Evolutionary conservation across 2,797 vertebrate genomes (phyloP).

Genomic region (Echeneis naucrates): DNA sequence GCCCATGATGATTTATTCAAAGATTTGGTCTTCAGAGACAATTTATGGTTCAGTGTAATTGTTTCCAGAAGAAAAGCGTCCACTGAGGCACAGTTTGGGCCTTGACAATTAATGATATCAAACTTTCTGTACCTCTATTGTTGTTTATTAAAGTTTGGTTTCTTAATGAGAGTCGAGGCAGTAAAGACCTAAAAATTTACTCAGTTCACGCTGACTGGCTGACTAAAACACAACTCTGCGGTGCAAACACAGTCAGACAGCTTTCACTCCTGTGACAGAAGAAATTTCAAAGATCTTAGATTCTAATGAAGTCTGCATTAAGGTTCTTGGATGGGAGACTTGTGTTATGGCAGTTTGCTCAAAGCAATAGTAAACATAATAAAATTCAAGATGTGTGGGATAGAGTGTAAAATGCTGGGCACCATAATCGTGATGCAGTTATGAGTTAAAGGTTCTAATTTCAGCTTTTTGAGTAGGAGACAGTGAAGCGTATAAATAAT

Average conservation of each 20-base stretch:
- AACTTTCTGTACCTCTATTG: conserved; percentile 42
- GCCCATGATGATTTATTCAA: conserved; percentile 56
- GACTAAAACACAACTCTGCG: conserved; percentile 10
- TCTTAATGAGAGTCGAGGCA: conserved; percentile 43
- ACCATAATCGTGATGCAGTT: background rate
- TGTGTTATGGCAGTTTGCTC: background rate
- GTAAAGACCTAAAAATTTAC: conserved; percentile 26
- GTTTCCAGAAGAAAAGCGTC: conserved; percentile 34
- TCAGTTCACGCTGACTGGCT: background rate
- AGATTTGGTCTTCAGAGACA: conserved; percentile 35
- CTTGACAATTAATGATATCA: conserved; percentile 55
- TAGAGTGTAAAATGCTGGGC: background rate
- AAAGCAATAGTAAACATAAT: conserved; percentile 14
- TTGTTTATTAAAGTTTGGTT: conserved; percentile 35
- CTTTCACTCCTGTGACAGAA: conserved; percentile 16
- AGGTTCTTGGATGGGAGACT: conserved; percentile 35
- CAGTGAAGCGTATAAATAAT: background rate
- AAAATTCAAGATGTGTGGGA: conserved; percentile 14
- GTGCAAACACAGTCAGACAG: conserved; percentile 20
- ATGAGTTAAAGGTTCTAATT: background rate
- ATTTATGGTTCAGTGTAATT: conserved; percentile 59
- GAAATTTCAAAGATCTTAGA: conserved; percentile 36
- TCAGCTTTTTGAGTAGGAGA: background rate
- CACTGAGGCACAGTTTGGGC: conserved; percentile 30
- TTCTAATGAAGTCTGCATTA: conserved; percentile 46